Conservation (phyloP, 2,113 vertebrate genomes). For the Poecilia latipinna region DNA sequence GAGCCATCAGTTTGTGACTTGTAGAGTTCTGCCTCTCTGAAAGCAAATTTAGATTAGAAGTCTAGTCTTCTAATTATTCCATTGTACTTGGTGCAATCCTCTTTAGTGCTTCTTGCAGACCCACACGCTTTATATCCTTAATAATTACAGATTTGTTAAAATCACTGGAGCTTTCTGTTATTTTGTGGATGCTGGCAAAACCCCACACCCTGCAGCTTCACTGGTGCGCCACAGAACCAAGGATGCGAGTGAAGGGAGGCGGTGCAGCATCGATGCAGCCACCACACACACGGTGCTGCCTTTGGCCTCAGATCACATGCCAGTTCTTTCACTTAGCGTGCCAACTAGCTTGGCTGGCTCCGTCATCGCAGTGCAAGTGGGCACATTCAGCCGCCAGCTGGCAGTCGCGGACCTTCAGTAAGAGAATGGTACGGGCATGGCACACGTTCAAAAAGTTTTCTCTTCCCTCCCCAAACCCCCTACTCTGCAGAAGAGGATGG, state of each 20-base stretch:
- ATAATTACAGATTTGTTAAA: slow-evolving; percentile 8
- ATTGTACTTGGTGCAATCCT: neutral
- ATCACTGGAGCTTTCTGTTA: slow-evolving; percentile 6
- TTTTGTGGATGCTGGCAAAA: slow-evolving; percentile 9
- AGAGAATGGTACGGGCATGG: slow-evolving; percentile 85
- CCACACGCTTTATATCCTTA: neutral
- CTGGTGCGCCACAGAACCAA: slow-evolving; percentile 23
- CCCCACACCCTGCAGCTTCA: slow-evolving; percentile 21
- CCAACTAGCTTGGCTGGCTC: slow-evolving; percentile 81
- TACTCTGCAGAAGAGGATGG: slow-evolving; percentile 83
- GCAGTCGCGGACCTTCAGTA: slow-evolving; percentile 86
- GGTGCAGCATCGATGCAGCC: slow-evolving; percentile 49
- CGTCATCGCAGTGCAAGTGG: slow-evolving; percentile 78
- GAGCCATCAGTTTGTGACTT: neutral
- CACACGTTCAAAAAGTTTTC: slow-evolving; percentile 88
- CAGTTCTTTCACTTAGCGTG: slow-evolving; percentile 66
- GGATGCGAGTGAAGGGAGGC: slow-evolving; percentile 23
- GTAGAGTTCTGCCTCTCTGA: neutral
- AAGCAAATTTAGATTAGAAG: neutral
- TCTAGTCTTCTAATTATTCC: neutral
- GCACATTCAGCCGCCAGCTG: slow-evolving; percentile 86
- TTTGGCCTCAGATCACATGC: slow-evolving; percentile 77
- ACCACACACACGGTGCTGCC: slow-evolving; percentile 66
- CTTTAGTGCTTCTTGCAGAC: neutral
- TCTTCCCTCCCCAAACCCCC: slow-evolving; percentile 84